phyloP scores from a whole-genome alignment of 2,797 vertebrate genomes.

The Tarsius wallacei region DNA sequence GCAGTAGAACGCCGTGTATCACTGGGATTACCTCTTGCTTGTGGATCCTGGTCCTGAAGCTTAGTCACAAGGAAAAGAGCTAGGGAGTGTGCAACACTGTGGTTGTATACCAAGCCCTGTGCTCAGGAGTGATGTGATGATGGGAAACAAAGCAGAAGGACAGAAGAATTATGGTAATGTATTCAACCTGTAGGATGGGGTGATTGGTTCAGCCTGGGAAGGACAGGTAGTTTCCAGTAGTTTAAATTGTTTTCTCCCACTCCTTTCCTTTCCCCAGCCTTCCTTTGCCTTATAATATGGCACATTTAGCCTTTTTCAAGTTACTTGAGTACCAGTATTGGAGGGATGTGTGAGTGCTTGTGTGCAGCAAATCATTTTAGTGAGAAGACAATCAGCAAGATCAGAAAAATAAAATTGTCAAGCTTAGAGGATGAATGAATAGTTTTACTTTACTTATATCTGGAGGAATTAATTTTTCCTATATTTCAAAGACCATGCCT shows the following conservation, averaged over 20 bases:
- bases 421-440: not conserved
- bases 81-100: not conserved
- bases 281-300: not conserved
- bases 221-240: not conserved
- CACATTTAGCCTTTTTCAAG: not conserved
- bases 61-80: not conserved
- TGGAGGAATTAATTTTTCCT: slow-evolving; percentile 16
- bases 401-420: slow-evolving; percentile 41
- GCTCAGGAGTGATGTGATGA: not conserved
- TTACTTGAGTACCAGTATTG: not conserved
- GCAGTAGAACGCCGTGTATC: not conserved
- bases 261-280: not conserved
- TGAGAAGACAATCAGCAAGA: not conserved
- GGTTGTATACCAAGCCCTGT: not conserved
- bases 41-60: not conserved
- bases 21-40: not conserved
- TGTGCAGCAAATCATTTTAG: not conserved
- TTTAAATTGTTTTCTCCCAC: not conserved
- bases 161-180: not conserved
- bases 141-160: not conserved
- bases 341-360: not conserved
- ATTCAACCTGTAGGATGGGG: not conserved
- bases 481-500: slow-evolving; percentile 6
- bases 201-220: not conserved
- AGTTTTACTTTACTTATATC: slow-evolving; percentile 14